phyloP scores from a whole-genome alignment of 64 coral and sea anemone species.

The Stichodactyla helianthus region DNA sequence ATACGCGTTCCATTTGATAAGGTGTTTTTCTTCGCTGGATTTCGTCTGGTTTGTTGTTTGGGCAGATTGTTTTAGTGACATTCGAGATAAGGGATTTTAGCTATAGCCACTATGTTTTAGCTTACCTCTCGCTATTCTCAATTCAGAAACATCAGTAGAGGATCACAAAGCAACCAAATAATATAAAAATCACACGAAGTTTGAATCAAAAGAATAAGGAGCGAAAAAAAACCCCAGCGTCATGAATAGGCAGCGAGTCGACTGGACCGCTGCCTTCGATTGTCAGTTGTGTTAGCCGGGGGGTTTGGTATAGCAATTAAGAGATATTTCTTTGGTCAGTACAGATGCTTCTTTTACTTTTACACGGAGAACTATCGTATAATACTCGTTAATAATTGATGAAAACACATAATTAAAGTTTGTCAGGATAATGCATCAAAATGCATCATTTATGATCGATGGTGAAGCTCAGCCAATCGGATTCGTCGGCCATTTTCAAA shows the following conservation, averaged over 20 bases:
- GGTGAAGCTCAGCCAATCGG: neutral
- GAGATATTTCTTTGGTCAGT: constrained; percentile 3
- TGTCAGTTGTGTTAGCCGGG: neutral
- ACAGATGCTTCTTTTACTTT: constrained; percentile 1
- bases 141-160: neutral
- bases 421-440: constrained; percentile 17
- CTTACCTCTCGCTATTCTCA: neutral
- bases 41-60: neutral
- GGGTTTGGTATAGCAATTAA: neutral
- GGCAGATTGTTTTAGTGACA: neutral
- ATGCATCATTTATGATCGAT: neutral
- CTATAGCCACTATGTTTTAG: too few species aligned
- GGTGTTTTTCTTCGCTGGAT: neutral
- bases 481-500: neutral
- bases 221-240: neutral
- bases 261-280: neutral
- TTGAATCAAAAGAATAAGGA: neutral
- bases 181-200: neutral
- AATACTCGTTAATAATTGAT: constrained; percentile 23
- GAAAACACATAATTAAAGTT: constrained; percentile 13
- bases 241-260: neutral
- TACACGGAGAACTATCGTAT: neutral
- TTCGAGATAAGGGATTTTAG: neutral
- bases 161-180: neutral
- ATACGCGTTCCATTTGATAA: neutral